Evolutionary conservation across 2,888 invertebrate species (phyloP), one percentile per base, ranked within the genome.

Genomic region (Sturmia bella): DNA sequence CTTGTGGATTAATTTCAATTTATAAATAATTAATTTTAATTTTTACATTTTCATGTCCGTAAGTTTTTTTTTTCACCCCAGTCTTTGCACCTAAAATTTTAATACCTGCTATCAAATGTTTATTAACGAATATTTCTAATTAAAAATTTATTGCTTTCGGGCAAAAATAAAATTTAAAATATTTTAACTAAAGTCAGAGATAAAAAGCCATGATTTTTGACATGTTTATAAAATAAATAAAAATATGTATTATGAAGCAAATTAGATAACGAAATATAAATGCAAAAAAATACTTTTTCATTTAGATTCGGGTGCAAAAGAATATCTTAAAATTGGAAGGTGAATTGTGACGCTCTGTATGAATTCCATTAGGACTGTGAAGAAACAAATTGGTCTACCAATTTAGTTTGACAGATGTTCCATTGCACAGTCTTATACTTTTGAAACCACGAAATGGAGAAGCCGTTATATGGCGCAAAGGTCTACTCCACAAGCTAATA

Each of bases 1-100:
- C 82, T 82, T 78, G 78, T 61, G 59, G 78, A 78, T 82, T 82
- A 82, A 78, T 75, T 82, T 82, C 70, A 70, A 74, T 70, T 70
- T 66, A 70, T 82, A 61, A 82, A 82, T 82, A 70, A 82, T 82
- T 82, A 78, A 82, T 74, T 74, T 45, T 66, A 64, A 75, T 75
- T 78, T 82, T 70, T 61, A 43, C 41, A 27, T 13, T 41, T 50
- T 68, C 41, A 52, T 61, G 21, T 50, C 9, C 24, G 59, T 43
- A 50, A 15, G 5, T 15, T 39, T 9, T 75, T 37, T 50, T 59
- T n/a, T n/a, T n/a, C n/a, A n/a, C n/a, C n/a, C 7, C n/a, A 21
- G 41, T 13, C 61, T n/a, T 70, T 56, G 41, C 13, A 17, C 12
- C 12, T 63, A 39, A 5, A n/a, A 39, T 74, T 75, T 21, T 75